Percentiles rank a stretch among this genome's conserved stretches.
Evolutionary conservation across 1,140 invertebrate species (phyloP).

Genomic region (Aphis gossypii): DNA sequence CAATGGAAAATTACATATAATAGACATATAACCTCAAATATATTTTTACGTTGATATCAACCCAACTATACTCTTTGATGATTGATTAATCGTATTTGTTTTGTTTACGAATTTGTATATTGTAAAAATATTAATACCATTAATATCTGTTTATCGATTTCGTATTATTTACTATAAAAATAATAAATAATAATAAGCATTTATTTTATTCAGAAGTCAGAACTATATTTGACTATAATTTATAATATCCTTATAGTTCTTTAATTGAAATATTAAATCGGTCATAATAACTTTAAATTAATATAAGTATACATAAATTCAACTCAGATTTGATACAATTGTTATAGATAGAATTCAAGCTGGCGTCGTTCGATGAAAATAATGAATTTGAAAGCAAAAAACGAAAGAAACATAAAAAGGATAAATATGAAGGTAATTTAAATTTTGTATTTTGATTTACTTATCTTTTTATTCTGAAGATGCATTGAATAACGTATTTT

Average conservation of each 20-base stretch:
- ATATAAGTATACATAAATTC: background rate
- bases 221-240: background rate
- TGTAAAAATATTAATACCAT: too few relatives aligned
- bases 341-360: constrained; percentile 37
- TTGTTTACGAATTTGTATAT: constrained; percentile 5
- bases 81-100: constrained; percentile 33
- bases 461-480: background rate
- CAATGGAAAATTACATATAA: background rate
- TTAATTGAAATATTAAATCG: background rate
- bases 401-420: constrained; percentile 59
- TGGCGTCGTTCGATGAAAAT: constrained; percentile 58
- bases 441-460: background rate
- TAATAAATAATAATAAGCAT: background rate
- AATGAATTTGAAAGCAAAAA: constrained; percentile 58
- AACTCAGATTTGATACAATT: background rate
- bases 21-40: background rate
- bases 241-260: background rate
- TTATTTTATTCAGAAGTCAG: background rate
- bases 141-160: too few relatives aligned
- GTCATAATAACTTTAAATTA: background rate
- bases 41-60: constrained; percentile 7
- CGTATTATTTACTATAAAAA: background rate
- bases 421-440: constrained; percentile 59
- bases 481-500: background rate
- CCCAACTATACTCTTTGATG: background rate